Evolutionary conservation across 2,113 vertebrate genomes (phyloP), one percentile per base, ranked within the genome.

Genomic region (Leuciscus idus): DNA sequence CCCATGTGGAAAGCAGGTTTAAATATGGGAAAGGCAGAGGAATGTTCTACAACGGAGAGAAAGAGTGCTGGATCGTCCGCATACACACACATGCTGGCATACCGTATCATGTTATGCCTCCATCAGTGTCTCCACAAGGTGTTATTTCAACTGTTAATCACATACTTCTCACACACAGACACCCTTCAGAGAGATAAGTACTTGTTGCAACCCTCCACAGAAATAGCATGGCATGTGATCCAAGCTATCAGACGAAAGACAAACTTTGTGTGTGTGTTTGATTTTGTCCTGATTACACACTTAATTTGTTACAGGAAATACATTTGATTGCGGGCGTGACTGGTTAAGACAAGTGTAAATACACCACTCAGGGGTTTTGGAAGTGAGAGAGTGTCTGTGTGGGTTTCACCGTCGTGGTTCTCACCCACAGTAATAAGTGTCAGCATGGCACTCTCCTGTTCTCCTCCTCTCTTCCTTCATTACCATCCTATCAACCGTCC

Each of bases 391-490:
- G 46, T 59, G 36, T 62, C 52, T 82, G 79, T 62, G 84, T 78
- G 84, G 43, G 86, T 33, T 39, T 55, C 48, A 68, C 84, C 39
- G 15, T 61, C 30, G 55, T 68, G 28, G 73, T 76, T 87, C 61
- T 87, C 86, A 85, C 79, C 50, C 46, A 30, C 83, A 85, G 68
- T 84, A 87, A 90, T 88, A 88, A 87, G 85, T 90, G 89, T 90
- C 86, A 83, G 82, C 83, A 76, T 68, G 75, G 78, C 83, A 83
- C 50, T 80, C 85, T 88, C 61, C 74, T 83, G 66, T 48, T 80
- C 33, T 70, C 17, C 68, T 86, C 13, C 66, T 73, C 78, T 73
- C 57, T 33, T 74, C 66, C 15, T 83, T 88, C 80, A 87, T 88
- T 81, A 80, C 30, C 28, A 84, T 55, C 85, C 74, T 85, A 89